Conservation (phyloP, 37 sponge, comb jelly and placozoan genomes). For the Amphimedon queenslandica region DNA sequence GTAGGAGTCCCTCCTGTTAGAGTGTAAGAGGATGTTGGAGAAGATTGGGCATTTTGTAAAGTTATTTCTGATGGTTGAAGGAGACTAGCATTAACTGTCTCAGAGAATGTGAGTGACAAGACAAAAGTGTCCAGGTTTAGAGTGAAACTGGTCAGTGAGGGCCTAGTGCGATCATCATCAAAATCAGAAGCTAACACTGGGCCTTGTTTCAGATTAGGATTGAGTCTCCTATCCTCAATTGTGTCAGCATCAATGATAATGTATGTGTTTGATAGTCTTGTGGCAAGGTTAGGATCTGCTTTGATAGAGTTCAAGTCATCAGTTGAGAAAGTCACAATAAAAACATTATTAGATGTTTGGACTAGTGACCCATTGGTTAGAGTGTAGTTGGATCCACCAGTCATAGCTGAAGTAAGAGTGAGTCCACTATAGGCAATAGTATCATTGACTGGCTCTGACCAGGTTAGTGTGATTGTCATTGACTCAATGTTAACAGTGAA, state of each 20-base stretch:
- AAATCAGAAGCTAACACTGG: constrained; percentile 23
- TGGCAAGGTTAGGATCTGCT: constrained; percentile 51
- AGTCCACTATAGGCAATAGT: constrained; percentile 39
- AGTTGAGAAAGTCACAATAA: constrained; percentile 30
- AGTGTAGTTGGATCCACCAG: constrained; percentile 9
- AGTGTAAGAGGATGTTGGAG: constrained; percentile 18
- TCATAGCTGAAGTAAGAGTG: constrained; percentile 22
- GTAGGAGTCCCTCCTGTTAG: constrained; percentile 57
- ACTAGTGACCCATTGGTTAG: constrained; percentile 50
- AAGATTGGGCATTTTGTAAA: constrained; percentile 24
- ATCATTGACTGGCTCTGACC: constrained; percentile 65
- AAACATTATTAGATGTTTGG: constrained; percentile 1
- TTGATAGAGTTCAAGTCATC: constrained; percentile 76
- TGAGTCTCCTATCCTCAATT: constrained; percentile 53
- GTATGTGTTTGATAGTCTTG: constrained; percentile 53
- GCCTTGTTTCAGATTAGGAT: constrained; percentile 54
- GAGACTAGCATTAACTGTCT: constrained; percentile 66
- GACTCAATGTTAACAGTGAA: constrained; percentile 61
- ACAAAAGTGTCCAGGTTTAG: constrained; percentile 62
- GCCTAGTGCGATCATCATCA: constrained; percentile 54
- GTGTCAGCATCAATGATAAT: constrained; percentile 34
- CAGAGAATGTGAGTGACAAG: constrained; percentile 64
- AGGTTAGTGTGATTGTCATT: constrained; percentile 56
- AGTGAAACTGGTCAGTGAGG: constrained; percentile 53
- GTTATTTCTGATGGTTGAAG: constrained; percentile 56